Evolutionary conservation across 2,113 vertebrate species (phyloP).

Genomic region (Phycodurus eques): DNA sequence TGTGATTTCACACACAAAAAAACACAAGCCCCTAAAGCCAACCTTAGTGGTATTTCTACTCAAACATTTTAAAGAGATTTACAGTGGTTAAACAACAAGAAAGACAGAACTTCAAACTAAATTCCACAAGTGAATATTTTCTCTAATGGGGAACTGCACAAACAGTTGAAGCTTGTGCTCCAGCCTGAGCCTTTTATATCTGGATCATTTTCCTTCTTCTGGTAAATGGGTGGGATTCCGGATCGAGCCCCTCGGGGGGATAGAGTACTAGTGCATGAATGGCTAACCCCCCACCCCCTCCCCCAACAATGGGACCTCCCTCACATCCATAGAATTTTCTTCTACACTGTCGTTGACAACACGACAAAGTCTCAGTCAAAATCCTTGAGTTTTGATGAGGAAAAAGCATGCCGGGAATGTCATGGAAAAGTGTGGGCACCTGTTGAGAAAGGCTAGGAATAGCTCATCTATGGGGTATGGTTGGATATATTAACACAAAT

Average conservation of each 20-base stretch:
- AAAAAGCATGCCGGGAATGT: background rate
- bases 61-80: too few relatives aligned
- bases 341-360: constrained; percentile 26
- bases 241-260: constrained; percentile 42
- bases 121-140: background rate
- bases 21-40: background rate
- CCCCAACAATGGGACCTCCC: constrained; percentile 18
- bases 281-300: constrained; percentile 18
- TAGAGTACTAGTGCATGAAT: constrained; percentile 52
- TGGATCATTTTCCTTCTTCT: constrained; percentile 56
- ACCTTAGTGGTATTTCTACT: too few relatives aligned
- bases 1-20: too few relatives aligned
- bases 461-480: constrained; percentile 11
- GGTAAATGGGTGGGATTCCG: constrained; percentile 64
- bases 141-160: background rate
- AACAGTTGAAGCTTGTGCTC: constrained; percentile 18
- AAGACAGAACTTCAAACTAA: background rate
- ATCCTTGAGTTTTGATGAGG: background rate
- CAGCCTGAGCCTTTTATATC: constrained; percentile 29
- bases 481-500: constrained; percentile 24
- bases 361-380: constrained; percentile 11
- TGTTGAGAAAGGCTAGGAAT: constrained; percentile 18
- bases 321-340: constrained; percentile 57
- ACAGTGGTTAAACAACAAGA: too few relatives aligned
- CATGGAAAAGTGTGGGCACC: constrained; percentile 23